Base-by-base conservation (phyloP, 2,113 vertebrate species). In the Xiphophorus hellerii region DNA sequence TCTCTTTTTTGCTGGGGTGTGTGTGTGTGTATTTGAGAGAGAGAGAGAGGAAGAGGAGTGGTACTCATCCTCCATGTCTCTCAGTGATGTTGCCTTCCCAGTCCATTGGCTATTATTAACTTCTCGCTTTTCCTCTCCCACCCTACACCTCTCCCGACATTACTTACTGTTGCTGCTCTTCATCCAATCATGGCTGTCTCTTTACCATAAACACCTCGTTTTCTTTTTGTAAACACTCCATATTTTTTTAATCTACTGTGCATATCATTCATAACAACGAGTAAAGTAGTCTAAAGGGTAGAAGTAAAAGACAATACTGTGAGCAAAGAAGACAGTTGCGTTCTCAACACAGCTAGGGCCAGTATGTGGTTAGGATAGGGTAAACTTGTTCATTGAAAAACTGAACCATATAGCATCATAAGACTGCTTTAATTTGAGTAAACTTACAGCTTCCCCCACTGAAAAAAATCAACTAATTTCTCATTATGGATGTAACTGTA, bases 21-120 rank as follows among this genome's bases (percentile, higher is more conserved):
- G 76, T 35, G 69, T 39, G 58, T 54, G 68, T 27, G 70, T 25
- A 62, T 25, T 27, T n/a, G 68, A 58, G 68, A 37, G 66, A 62
- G 35, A 37, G 76, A 68, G 69, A 58, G 68, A 37, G 66, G 58
- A 66, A 28, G 14, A 69, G 66, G 75, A 78, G 78, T 35, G 65
- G 42, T 73, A 77, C 83, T 85, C 78, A 78, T 74, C 66, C 79
- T 78, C 66, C 64, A 33, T 68, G 70, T 82, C 67, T 85, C 66
- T 81, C 22, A 17, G 64, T 73, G 58, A 28, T 58, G 66, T 73
- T 80, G 2, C 79, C 71, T 78, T 35, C 54, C 25, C 66, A 66
- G 70, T 67, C 81, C 67, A 85, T 80, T 82, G 81, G 82, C 86
- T 81, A 76, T 89, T 89, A 88, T 82, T 90, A 84, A 85, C 71